phyloP scores from a whole-genome alignment of 2,113 vertebrate genomes.

The Marmota monax region DNA sequence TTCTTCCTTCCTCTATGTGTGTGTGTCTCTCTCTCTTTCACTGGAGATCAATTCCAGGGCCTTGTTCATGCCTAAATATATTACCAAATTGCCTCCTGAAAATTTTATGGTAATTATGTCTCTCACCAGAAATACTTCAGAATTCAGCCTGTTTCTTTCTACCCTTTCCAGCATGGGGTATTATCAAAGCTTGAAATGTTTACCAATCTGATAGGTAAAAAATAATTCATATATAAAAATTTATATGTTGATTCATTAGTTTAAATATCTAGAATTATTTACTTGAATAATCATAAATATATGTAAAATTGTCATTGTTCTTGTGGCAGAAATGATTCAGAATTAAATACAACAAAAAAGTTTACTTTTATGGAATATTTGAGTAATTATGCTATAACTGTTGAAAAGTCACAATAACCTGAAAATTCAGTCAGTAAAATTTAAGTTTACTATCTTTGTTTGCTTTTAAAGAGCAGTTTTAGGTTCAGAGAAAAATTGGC shows the following conservation, averaged over 20 bases:
- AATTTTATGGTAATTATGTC: not conserved
- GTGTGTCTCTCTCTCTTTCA: no score
- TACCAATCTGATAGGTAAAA: not conserved
- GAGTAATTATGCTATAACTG: not conserved
- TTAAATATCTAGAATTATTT: not conserved
- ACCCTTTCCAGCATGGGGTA: not conserved
- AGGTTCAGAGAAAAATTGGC: not conserved
- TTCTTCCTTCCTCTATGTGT: no score
- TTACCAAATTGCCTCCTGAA: not conserved
- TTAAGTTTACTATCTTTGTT: not conserved
- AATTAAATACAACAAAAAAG: not conserved
- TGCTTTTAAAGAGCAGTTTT: not conserved
- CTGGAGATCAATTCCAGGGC: not conserved
- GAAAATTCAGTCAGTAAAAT: not conserved
- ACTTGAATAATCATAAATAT: not conserved
- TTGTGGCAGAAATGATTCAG: not conserved
- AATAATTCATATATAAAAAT: not conserved
- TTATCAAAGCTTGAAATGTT: not conserved
- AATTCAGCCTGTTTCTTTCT: not conserved
- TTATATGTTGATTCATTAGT: not conserved
- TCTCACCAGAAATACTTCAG: not conserved
- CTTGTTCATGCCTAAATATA: not conserved
- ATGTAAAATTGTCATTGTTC: not conserved
- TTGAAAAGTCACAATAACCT: not conserved
- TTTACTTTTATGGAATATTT: conserved; percentile 3